Percentiles rank a stretch among this genome's conserved stretches.
Evolutionary conservation across 2,113 vertebrate species (phyloP).

Genomic region (Leiothrix lutea): DNA sequence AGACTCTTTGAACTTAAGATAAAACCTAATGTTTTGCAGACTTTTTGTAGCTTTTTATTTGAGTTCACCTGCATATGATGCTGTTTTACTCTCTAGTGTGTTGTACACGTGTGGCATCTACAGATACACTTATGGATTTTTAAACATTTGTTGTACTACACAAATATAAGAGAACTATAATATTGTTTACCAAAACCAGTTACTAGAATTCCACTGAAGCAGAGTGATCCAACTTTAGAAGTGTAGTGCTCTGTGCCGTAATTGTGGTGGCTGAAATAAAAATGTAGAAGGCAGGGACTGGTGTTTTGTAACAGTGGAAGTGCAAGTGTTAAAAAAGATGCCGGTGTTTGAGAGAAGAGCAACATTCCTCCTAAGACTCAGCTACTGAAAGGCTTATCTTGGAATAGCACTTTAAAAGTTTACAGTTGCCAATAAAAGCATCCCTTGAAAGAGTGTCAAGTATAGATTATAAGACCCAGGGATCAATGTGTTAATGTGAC

Average conservation of each 20-base stretch:
- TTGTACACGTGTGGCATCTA: rapidly evolving
- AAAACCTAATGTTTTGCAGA: background rate
- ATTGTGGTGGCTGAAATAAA: background rate
- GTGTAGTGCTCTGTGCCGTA: background rate
- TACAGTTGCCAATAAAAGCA: background rate
- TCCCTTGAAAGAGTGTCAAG: background rate
- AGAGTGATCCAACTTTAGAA: background rate
- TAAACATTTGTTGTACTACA: background rate
- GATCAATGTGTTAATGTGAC: background rate
- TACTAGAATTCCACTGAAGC: background rate
- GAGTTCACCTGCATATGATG: background rate
- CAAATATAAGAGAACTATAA: background rate
- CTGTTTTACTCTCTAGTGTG: background rate
- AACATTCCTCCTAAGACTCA: background rate
- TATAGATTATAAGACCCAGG: background rate
- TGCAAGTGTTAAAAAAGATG: background rate
- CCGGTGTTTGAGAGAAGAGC: background rate
- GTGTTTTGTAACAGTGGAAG: background rate
- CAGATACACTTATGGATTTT: background rate
- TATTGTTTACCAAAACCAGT: background rate
- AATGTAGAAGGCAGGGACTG: background rate
- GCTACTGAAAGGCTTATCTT: background rate
- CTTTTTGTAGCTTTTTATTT: background rate
- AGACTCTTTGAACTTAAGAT: background rate
- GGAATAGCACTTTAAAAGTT: background rate